Conservation (phyloP, 2,797 vertebrate genomes). For the Pterois miles region DNA sequence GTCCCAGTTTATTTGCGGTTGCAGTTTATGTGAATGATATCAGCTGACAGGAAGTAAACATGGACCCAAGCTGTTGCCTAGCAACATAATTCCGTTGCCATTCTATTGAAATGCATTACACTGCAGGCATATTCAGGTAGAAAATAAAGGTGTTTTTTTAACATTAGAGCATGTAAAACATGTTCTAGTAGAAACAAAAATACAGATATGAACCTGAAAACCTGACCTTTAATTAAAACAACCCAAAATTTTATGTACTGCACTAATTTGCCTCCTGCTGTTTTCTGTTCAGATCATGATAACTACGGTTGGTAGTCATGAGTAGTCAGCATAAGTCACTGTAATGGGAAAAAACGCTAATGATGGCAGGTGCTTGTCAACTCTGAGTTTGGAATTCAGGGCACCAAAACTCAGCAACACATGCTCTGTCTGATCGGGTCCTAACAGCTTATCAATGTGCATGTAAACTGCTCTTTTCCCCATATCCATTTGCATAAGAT, state of each 20-base stretch:
- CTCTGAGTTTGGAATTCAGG: not conserved
- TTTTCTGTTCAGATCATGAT: not conserved
- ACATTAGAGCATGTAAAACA: no score
- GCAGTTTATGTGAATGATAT: no score
- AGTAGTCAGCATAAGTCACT: not conserved
- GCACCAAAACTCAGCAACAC: not conserved
- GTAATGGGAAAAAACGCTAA: not conserved
- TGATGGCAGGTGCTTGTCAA: not conserved
- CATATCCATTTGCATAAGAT: conserved; percentile 59
- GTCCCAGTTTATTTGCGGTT: no score
- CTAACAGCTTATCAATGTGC: conserved; percentile 46
- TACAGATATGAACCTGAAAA: no score
- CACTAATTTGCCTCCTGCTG: not conserved
- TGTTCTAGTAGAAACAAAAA: no score
- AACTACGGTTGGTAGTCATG: not conserved
- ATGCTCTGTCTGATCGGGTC: not conserved
- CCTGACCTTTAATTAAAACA: not conserved
- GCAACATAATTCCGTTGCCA: no score
- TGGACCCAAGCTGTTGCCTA: no score
- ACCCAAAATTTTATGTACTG: not conserved
- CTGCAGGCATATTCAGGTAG: no score
- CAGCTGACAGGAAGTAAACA: no score
- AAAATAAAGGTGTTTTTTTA: no score
- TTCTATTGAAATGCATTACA: no score
- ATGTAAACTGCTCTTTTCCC: conserved; percentile 55